Conservation (phyloP, 1,140 invertebrate genomes). For the Sarcophaga peregrina region DNA sequence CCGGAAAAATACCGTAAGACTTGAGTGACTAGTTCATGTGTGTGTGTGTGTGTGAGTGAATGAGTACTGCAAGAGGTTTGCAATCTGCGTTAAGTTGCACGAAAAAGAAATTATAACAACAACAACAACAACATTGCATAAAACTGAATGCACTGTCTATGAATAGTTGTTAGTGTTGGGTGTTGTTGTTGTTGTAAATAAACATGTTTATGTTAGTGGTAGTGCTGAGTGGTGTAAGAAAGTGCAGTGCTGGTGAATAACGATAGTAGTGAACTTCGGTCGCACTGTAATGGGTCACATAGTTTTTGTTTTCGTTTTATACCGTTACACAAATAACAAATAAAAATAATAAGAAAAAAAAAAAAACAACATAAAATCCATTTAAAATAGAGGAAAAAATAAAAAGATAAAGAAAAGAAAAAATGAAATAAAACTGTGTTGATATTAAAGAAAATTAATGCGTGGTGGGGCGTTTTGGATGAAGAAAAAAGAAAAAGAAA, state of each 20-base stretch:
- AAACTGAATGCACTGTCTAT: background rate
- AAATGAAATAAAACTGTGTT: background rate
- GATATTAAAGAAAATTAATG: background rate
- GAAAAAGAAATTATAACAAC: background rate
- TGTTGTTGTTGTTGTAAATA: background rate
- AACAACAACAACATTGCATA: background rate
- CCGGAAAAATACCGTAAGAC: background rate
- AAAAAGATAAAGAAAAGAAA: background rate
- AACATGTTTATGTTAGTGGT: background rate
- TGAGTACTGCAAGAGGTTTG: background rate
- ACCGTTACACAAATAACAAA: background rate
- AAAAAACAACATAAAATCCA: background rate
- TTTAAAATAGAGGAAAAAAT: background rate
- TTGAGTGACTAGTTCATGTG: background rate
- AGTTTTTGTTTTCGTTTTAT: conserved; percentile 19
- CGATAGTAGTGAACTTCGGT: conserved; percentile 24
- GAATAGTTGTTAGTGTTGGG: background rate
- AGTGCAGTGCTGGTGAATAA: background rate
- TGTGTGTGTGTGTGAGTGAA: background rate
- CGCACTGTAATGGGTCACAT: conserved; percentile 11
- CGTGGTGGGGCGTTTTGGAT: background rate
- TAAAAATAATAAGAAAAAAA: background rate
- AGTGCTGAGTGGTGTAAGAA: conserved; percentile 7
- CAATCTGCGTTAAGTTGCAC: conserved; percentile 1
- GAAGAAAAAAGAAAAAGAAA: background rate